These are phyloP conservation scores for Tiphia femorata DNA, from an alignment of 2,888 invertebrate species.

Conservation along the genomic window DNA sequence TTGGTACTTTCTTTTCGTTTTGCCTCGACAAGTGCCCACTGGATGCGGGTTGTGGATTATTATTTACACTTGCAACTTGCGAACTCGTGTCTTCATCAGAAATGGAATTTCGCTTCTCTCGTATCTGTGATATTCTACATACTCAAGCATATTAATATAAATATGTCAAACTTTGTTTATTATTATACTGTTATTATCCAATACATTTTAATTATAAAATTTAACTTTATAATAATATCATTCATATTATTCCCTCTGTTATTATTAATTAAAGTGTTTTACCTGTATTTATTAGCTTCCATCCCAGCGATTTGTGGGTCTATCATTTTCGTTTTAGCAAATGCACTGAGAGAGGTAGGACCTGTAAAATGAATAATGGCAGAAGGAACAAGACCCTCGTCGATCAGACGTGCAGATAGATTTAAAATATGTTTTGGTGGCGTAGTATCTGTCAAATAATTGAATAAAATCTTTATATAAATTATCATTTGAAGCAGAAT, in stretches of 20 bases:
- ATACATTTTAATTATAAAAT: background rate
- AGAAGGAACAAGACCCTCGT: constrained; percentile 83
- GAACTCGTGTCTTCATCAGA: constrained; percentile 13
- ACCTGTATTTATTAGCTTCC: constrained; percentile 79
- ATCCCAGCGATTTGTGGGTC: constrained; percentile 78
- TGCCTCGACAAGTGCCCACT: constrained; percentile 22
- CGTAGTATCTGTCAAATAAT: constrained; percentile 77
- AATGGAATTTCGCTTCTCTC: constrained; percentile 23
- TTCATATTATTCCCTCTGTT: background rate
- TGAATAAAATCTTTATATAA: constrained; percentile 7
- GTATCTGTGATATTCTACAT: constrained; percentile 41
- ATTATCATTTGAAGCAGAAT: background rate
- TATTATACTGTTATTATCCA: background rate
- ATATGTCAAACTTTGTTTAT: background rate
- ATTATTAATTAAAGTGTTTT: background rate
- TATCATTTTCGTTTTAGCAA: constrained; percentile 75
- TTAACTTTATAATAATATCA: background rate
- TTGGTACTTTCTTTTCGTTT: constrained; percentile 40
- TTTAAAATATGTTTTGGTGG: constrained; percentile 83
- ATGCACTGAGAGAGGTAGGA: constrained; percentile 72
- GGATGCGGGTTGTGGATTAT: constrained; percentile 13
- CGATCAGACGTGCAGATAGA: constrained; percentile 75
- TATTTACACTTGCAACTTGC: background rate
- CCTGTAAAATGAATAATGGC: constrained; percentile 78
- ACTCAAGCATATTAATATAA: background rate